Percentiles rank a stretch among this genome's conserved stretches.
Conservation (phyloP, 53 echinoderm and acorn worm genomes). For the Holothuria scabra region DNA sequence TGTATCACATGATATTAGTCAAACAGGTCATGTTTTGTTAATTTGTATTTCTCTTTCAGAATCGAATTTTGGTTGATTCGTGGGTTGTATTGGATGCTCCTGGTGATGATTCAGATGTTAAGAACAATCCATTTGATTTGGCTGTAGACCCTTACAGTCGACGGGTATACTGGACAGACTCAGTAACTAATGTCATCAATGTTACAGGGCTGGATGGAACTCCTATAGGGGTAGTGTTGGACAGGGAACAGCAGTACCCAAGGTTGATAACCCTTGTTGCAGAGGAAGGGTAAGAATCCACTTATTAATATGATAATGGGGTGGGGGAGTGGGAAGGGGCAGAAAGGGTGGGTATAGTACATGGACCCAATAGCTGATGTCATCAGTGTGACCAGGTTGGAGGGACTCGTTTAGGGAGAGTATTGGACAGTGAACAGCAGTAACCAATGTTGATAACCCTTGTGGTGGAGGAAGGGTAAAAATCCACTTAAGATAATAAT, state of each 20-base stretch:
- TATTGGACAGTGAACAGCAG: too few species aligned
- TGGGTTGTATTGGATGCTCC: not conserved
- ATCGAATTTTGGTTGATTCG: not conserved
- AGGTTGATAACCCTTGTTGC: slow-evolving; percentile 81
- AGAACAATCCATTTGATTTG: slow-evolving; percentile 73
- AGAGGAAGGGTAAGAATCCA: slow-evolving; percentile 79
- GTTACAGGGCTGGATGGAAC: slow-evolving; percentile 79
- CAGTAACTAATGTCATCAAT: slow-evolving; percentile 79
- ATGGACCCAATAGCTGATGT: too few species aligned
- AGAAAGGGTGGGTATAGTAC: not conserved
- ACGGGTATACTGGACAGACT: slow-evolving; percentile 84
- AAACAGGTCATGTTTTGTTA: too few species aligned
- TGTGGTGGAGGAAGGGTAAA: too few species aligned
- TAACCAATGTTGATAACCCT: too few species aligned
- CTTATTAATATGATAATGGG: not conserved
- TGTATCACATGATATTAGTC: too few species aligned
- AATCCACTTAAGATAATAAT: too few species aligned
- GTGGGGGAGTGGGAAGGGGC: not conserved
- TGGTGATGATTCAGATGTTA: not conserved
- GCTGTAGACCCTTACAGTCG: slow-evolving; percentile 90
- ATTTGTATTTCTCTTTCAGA: not conserved
- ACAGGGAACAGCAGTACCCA: slow-evolving; percentile 74
- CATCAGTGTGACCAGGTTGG: too few species aligned
- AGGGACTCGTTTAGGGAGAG: too few species aligned
- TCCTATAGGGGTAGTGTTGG: slow-evolving; percentile 73